These are phyloP conservation scores for Neria commutata DNA, from an alignment of 2,888 invertebrate genomes.

Conservation along the genomic window DNA sequence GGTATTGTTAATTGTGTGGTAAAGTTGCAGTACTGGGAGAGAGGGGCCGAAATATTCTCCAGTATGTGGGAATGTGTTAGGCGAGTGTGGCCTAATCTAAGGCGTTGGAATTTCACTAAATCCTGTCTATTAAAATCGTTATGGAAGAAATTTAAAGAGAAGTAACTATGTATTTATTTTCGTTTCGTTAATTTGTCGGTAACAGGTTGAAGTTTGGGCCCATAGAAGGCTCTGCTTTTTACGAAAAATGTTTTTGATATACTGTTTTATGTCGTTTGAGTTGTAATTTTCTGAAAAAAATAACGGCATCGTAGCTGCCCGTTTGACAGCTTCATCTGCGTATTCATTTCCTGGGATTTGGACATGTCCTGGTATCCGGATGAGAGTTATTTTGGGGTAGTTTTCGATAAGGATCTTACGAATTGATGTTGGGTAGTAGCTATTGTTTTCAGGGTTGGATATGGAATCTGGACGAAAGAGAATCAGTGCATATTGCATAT, in stretches of 20 bases:
- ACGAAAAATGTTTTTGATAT: background rate
- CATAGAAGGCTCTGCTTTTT: background rate
- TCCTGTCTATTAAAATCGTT: no score
- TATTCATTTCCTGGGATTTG: constrained; percentile 8
- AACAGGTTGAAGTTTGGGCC: background rate
- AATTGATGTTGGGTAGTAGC: constrained; percentile 2
- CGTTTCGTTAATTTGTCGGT: no score
- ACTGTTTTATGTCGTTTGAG: background rate
- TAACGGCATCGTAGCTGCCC: background rate
- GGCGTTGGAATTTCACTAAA: background rate
- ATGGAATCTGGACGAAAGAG: constrained; percentile 2
- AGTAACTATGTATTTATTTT: no score
- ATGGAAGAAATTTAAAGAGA: no score
- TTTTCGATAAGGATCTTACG: background rate
- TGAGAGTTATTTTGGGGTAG: background rate
- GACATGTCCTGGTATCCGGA: background rate
- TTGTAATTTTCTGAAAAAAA: background rate
- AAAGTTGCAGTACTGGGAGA: background rate
- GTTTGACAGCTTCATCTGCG: constrained; percentile 7
- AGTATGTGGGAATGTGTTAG: background rate
- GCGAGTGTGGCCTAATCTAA: background rate
- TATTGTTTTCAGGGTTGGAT: background rate
- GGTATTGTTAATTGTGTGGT: no score
- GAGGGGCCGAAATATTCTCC: background rate
- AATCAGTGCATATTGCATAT: background rate